phyloP scores from a whole-genome alignment of 2,113 vertebrate genomes.

The Eupsittula cactorum region DNA sequence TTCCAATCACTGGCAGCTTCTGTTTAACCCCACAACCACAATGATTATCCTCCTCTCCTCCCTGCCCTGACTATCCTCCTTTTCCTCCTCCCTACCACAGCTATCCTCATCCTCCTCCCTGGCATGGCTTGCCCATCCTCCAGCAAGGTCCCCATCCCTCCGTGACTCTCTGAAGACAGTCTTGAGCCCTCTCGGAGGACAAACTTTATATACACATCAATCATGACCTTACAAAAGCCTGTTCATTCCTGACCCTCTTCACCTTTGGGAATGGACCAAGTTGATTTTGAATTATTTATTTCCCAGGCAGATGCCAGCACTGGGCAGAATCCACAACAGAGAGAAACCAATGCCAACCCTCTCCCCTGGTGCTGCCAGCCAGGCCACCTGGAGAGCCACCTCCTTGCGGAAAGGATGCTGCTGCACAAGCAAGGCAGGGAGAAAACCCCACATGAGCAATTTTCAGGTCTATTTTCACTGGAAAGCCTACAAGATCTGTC shows the following conservation, averaged over 20 bases:
- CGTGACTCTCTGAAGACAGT: neutral
- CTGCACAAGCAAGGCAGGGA: neutral
- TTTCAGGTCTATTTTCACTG: neutral
- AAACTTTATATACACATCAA: neutral
- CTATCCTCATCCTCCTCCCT: neutral
- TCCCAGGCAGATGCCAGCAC: neutral
- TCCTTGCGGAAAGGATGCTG: neutral
- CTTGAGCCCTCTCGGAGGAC: neutral
- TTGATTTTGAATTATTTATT: neutral
- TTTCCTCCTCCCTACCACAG: neutral
- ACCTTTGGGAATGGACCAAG: neutral
- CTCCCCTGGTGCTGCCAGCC: neutral
- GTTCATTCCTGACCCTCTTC: neutral
- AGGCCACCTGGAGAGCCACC: neutral
- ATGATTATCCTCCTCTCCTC: neutral
- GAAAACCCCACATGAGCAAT: neutral
- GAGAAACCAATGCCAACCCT: neutral
- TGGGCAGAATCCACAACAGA: neutral
- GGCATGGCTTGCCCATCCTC: neutral
- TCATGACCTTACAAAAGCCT: neutral
- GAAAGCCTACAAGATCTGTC: neutral
- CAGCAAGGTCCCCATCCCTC: neutral
- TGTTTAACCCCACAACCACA: conserved; percentile 30
- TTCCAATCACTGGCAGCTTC: conserved; percentile 38
- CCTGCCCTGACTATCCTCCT: neutral